Evolutionary conservation across 2,888 invertebrate genomes (phyloP).

Genomic region (Hemicrepidius hirtus): DNA sequence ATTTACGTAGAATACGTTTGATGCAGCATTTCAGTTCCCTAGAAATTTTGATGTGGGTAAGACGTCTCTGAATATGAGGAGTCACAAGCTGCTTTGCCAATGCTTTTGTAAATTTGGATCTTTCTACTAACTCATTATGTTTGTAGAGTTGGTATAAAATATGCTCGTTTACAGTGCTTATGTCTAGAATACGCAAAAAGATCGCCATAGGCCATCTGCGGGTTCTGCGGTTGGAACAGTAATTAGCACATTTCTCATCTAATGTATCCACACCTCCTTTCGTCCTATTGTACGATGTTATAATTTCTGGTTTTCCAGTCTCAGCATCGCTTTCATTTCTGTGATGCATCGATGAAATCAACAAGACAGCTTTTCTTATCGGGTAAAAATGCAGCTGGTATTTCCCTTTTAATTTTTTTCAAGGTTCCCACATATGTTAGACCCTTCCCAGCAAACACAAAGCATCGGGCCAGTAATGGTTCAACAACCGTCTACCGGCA

Average conservation of each 20-base stretch:
- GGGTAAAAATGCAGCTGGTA: conserved; percentile 52
- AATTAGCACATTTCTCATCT: conserved; percentile 30
- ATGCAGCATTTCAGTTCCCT: not conserved
- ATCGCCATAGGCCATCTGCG: conserved; percentile 25
- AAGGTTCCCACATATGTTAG: conserved; percentile 38
- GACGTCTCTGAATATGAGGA: not conserved
- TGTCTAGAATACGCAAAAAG: not conserved
- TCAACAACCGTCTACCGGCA: no score
- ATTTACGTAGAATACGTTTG: conserved; percentile 5
- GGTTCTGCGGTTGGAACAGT: conserved; percentile 14
- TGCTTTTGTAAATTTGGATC: conserved; percentile 5
- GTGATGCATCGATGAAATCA: conserved; percentile 58
- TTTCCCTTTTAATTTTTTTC: conserved; percentile 54
- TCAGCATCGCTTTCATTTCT: conserved; percentile 43
- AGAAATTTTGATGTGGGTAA: conserved; percentile 12
- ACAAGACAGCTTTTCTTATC: conserved; percentile 52
- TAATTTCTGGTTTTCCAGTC: conserved; percentile 55
- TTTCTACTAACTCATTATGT: not conserved
- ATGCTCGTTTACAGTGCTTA: not conserved
- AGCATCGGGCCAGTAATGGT: no score
- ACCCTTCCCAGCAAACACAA: conserved; percentile 20
- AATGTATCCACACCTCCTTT: conserved; percentile 56
- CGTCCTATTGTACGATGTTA: conserved; percentile 55
- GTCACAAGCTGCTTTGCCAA: conserved; percentile 11
- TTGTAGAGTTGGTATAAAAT: conserved; percentile 12